Evolutionary conservation across 2,888 invertebrate species (phyloP), one percentile per base, ranked within the genome.

Genomic region (Willowsia nigromaculata): DNA sequence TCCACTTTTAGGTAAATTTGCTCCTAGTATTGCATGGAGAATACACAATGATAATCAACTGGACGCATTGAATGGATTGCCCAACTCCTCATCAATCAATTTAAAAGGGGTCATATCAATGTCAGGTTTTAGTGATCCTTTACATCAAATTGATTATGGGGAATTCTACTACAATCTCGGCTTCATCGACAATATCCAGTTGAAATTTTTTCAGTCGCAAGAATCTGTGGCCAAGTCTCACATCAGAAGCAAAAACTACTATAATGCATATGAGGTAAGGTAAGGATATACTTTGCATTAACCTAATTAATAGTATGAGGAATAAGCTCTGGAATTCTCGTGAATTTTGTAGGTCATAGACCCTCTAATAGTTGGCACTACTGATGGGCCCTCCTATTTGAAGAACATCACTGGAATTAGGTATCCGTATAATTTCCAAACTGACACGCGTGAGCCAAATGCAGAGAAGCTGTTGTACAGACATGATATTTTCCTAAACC

Each of bases 51-150:
- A 90, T 25, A 91, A 90, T 25, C 56, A 90, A 15, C n/a, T 86
- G 7, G 93, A 88, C 33, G 13, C 92, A 6, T 95, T 96, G 0
- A 94, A 94, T 76, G 94, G 65, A 7, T 30, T 85, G 25, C 11
- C 56, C 0, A 76, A 80, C 2, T n/a, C 33, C 15, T 68, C 85
- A 1, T 30, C 96, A 93, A 96, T 97, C 18, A 97, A 97, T 92
- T 93, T 95, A 9, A 94, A 94, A 93, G 95, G 95, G 9, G 27
- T 91, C 9, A 59, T 74, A 5, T 88, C 90, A 18, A 78, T 82
- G n/a, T 88, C 90, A 0, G 93, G 93, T 11, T 90, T 93, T 78
- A 93, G 92, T 30, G 93, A 93, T 90, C 93, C 93, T 0, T 81
- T 93, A 25, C 92, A 92, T 50, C 92, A 93, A 90, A 90, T 93